These are phyloP conservation scores for Papilio helenus DNA, from an alignment of 1,140 invertebrate species.

Conservation along the genomic window DNA sequence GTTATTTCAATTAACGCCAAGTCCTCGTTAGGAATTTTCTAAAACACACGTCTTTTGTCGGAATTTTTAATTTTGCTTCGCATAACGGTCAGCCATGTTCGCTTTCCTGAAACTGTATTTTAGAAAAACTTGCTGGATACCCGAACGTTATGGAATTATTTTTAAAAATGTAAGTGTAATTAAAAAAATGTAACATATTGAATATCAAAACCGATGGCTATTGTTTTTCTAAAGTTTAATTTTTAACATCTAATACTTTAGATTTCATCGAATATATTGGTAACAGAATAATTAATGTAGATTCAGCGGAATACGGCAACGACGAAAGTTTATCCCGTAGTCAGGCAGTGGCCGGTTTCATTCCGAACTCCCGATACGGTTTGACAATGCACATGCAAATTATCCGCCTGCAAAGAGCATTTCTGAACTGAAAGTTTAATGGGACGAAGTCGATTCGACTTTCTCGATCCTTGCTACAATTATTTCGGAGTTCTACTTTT, in stretches of 20 bases:
- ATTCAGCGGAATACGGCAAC: constrained; percentile 47
- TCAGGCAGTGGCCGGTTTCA: constrained; percentile 66
- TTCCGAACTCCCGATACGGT: constrained; percentile 75
- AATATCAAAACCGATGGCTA: background rate
- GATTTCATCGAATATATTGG: constrained; percentile 35
- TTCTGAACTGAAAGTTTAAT: constrained; percentile 77
- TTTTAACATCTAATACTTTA: constrained; percentile 37
- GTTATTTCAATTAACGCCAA: constrained; percentile 78
- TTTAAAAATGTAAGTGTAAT: background rate
- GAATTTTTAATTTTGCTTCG: constrained; percentile 68
- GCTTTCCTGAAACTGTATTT: background rate
- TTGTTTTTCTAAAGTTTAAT: background rate
- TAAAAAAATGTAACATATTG: background rate
- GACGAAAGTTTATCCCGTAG: constrained; percentile 71
- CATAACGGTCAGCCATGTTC: constrained; percentile 44
- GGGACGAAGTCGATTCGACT: constrained; percentile 64
- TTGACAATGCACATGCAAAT: constrained; percentile 81
- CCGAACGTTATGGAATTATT: background rate
- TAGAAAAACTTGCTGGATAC: constrained; percentile 8
- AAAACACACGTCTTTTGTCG: constrained; percentile 67
- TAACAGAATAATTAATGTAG: constrained; percentile 34
- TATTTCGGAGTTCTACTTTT: constrained; percentile 58
- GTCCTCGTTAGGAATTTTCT: constrained; percentile 67
- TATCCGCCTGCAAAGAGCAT: constrained; percentile 72
- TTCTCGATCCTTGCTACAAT: constrained; percentile 72